Evolutionary conservation across 2,113 vertebrate genomes (phyloP), one percentile per base, ranked within the genome.

Genomic region (Sinocyclocheilus rhinocerous): DNA sequence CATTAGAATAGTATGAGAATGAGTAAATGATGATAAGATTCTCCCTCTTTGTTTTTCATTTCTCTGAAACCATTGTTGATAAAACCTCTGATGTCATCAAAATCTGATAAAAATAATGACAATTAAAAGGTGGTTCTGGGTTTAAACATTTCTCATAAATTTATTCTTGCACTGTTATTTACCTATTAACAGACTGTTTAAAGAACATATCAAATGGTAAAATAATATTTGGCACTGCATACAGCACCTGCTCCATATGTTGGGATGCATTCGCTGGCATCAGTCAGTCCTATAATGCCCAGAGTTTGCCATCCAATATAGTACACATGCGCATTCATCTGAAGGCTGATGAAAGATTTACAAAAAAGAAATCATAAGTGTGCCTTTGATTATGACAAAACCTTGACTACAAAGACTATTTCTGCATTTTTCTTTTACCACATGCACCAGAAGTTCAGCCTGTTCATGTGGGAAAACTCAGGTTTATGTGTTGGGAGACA

Each of bases 221-320:
- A 70, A 36, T 57, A 55, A 50, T 55, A 55, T 18, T 18, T 18
- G 50, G 5, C 26, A 55, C 8, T 0, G 45, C 42, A 45, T 12
- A 22, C 72, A 87, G 90, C 87, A 96, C 95, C 94, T 92, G 95
- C 94, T 81, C 95, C 95, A 20, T 95, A 97, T 0, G 94, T 95
- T 48, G 95, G 95, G 18, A 90, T 90, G 83, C 95, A 96, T 89
- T 96, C 95, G 16, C 94, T 96, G 76, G 95, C 95, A 18, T 96
- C 96, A 59, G 95, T 94, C 77, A 96, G 93, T 59, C 93, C 95
- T 16, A 95, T 91, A 57, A 95, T 80, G 20, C 93, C 94, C 0
- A 95, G 90, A 24, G 92, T 93, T 39, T 93, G 92, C 96, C 96
- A 96, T 72, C 94, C 95, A 33, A 96, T 89, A 85, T 96, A 93